These are phyloP conservation scores for Agrilus planipennis DNA, from an alignment of 1,140 invertebrate genomes.

Conservation along the genomic window DNA sequence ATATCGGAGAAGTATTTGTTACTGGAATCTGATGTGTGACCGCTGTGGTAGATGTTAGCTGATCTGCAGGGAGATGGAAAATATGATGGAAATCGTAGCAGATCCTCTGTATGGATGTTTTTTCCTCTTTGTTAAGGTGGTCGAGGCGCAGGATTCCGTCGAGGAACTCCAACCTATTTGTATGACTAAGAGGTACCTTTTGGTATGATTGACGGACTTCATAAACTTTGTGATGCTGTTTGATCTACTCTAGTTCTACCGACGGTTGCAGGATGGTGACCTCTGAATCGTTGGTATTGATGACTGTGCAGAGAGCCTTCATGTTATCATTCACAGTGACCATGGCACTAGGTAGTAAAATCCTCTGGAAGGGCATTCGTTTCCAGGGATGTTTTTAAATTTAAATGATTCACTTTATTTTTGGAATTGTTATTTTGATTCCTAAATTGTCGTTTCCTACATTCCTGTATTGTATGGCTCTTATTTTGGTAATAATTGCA, in stretches of 20 bases:
- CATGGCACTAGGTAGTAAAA: too few species aligned
- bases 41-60: conserved; percentile 9
- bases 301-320: too few species aligned
- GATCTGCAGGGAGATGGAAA: conserved; percentile 18
- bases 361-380: neutral
- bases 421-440: neutral
- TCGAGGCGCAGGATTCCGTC: too few species aligned
- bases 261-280: too few species aligned
- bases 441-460: conserved; percentile 7
- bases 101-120: conserved; percentile 6
- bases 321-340: too few species aligned
- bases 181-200: too few species aligned
- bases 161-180: too few species aligned
- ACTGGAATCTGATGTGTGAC: conserved; percentile 19
- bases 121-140: conserved; percentile 17
- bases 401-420: neutral
- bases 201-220: too few species aligned
- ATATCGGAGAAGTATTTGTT: conserved; percentile 16
- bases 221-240: too few species aligned
- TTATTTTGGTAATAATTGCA: conserved; percentile 8
- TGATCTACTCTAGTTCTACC: too few species aligned
- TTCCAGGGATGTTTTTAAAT: neutral
- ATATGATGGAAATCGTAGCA: conserved; percentile 18
- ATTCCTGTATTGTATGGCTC: conserved; percentile 6
- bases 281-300: too few species aligned